Evolutionary conservation across 2,888 invertebrate genomes (phyloP), one percentile per base, ranked within the genome.

Genomic region (Liposcelis brunnea): DNA sequence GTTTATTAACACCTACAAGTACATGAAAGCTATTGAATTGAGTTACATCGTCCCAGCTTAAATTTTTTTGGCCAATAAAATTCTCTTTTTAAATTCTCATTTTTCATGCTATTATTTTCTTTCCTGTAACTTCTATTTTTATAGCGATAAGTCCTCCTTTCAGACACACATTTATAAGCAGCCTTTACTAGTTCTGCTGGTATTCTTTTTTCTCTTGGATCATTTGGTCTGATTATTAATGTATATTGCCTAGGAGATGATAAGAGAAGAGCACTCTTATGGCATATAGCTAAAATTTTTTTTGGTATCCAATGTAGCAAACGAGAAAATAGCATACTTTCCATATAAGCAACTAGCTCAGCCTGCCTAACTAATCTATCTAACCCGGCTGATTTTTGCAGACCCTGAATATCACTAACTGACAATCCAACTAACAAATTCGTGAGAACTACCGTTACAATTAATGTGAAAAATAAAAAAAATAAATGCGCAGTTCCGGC

Each of bases 391-490:
- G 59, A 60, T 47, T 57, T 55, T 50, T 59, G 60, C 7, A 58
- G 52, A 34, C 71, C 72, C 69, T 77, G 75, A 49, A 85, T 85
- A 60, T 86, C 86, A 52, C 82, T 85, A 1, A 87, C 86, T 5
- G 86, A 86, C 48, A 87, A 67, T 53, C 87, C 86, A 31, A 87
- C 83, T 63, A 86, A 70, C 33, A 87, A 61, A 63, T 87, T 87
- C 2, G 84, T 83, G 52, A 87, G 60, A 54, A 86, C 84, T 8
- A 87, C 75, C 1, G 85, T 85, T 0, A 86, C 80, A 1, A 86
- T 64, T 12, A 86, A 61, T 0, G 85, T 81, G 60, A 86, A 87
- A 37, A 74, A 69, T 2, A 84, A 60, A 51, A 84, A 80, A 66
- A 86, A 73, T 2, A 77, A 66, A 52, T 85, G 84, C 0, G 84